Base-by-base conservation (phyloP, 2,888 invertebrate species). In the Microplitis manilae region DNA sequence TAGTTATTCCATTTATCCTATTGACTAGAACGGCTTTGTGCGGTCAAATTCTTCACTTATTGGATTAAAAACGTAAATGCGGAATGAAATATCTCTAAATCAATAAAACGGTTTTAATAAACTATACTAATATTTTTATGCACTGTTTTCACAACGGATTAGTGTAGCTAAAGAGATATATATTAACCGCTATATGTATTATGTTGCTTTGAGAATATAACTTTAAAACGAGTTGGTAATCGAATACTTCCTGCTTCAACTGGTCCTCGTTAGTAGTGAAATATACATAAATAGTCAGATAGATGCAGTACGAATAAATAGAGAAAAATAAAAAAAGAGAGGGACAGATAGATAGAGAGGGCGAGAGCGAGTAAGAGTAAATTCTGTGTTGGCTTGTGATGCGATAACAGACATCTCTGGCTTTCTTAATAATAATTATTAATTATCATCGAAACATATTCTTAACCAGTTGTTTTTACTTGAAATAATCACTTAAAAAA, bases 231-330 rank as follows among this genome's bases (percentile, higher is more conserved):
- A 62, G 62, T 39, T 62, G 71, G 71, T 39, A 62, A 72, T 72
- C 71, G 40, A 72, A 72, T 72, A 72, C 71, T 72, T 72, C 71
- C 71, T 72, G 62, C 61, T 62, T 39, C 15, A 20, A 72, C 71
- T 62, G 71, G 71, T 71, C 71, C 71, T 71, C 71, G 71, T 71
- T 71, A 71, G 61, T 38, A 71, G 50, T 50, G 61, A 9, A 38
- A 30, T 70, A 68, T 68, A 70, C 70, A 70, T 70, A 70, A 60
- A 70, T 70, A 70, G 30, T 17, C 50, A 8, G 50, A 50, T 50
- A 50, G 50, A 50, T 50, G 50, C 50, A 50, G 50, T 50, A 30
- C 30, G 30, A 30, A 30, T 30, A 30, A 30, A 30, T 30, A 30
- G 30, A 30, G 30, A 30, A 30, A 30, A 30, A 30, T 1, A 30